Percentiles rank a stretch among this genome's conserved stretches.
Conservation (phyloP, 2,113 vertebrate genomes). For the Delphinus delphis region DNA sequence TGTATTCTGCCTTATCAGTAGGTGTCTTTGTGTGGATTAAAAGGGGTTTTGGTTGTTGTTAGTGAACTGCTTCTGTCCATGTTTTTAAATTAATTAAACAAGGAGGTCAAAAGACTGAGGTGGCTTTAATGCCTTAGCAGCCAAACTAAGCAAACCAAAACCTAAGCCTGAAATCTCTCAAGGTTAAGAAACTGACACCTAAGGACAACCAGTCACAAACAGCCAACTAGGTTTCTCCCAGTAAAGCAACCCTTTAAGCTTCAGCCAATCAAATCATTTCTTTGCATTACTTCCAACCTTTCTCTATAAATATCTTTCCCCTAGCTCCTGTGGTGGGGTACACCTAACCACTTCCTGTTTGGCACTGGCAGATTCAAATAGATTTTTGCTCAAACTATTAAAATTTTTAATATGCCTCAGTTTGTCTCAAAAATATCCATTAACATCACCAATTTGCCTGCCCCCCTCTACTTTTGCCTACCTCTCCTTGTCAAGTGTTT, state of each 20-base stretch:
- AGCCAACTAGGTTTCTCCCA: neutral
- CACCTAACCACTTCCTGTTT: neutral
- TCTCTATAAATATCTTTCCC: neutral
- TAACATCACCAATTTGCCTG: neutral
- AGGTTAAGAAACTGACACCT: neutral
- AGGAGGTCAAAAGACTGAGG: neutral
- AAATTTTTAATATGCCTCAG: neutral
- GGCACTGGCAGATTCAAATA: neutral
- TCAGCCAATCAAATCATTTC: neutral
- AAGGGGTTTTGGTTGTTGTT: neutral
- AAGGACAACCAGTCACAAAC: neutral
- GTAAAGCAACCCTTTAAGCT: neutral
- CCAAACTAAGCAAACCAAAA: neutral
- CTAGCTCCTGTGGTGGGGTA: neutral
- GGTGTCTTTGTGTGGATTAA: neutral
- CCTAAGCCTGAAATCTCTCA: neutral
- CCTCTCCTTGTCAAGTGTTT: neutral
- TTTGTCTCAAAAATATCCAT: neutral
- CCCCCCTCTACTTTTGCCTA: neutral
- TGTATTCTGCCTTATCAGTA: neutral
- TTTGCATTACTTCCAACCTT: neutral
- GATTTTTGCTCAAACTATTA: neutral
- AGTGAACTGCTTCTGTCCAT: neutral
- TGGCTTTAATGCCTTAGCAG: neutral
- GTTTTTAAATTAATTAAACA: conserved; percentile 2